A percentile compares a stretch with the other conserved stretches of the same genome.
Evolutionary conservation across 2,888 invertebrate genomes (phyloP).

Genomic region (Metacarcinus magister): DNA sequence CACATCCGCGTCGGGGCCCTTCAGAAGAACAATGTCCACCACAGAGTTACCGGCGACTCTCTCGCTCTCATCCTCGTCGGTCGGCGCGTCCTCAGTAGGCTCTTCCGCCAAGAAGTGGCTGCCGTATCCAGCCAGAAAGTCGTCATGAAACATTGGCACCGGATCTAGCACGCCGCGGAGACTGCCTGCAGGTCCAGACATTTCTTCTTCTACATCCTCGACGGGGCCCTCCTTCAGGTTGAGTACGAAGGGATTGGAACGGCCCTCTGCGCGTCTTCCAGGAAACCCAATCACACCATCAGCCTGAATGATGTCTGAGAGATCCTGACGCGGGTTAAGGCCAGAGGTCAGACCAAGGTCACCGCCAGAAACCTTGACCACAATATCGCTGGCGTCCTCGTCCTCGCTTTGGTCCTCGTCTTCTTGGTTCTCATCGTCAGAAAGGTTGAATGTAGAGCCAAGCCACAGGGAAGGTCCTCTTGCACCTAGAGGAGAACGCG

Average conservation of each 20-base stretch:
- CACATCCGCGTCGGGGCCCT: not conserved
- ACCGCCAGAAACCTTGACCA: not conserved
- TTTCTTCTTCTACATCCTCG: not conserved
- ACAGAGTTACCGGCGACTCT: not conserved
- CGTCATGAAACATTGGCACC: slow-evolving; percentile 43
- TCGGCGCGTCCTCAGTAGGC: not conserved
- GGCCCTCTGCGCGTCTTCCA: not conserved
- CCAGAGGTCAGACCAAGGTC: not conserved
- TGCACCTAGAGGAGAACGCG: not conserved
- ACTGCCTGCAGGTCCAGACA: not conserved
- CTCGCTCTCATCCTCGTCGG: not conserved
- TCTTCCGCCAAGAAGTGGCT: not conserved
- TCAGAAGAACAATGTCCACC: slow-evolving; percentile 61
- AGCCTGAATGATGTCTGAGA: not conserved
- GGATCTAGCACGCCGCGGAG: not conserved
- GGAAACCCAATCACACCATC: not conserved
- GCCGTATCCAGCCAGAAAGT: not conserved
- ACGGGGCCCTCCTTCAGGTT: not conserved
- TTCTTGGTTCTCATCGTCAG: not conserved
- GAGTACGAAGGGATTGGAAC: not conserved
- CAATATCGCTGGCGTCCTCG: not conserved
- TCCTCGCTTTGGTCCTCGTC: not conserved
- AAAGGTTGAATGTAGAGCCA: slow-evolving; percentile 62
- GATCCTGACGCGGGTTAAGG: not conserved
- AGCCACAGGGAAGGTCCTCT: slow-evolving; percentile 73